Conservation (phyloP, 1,140 invertebrate species). For the Diuraphis noxia region DNA sequence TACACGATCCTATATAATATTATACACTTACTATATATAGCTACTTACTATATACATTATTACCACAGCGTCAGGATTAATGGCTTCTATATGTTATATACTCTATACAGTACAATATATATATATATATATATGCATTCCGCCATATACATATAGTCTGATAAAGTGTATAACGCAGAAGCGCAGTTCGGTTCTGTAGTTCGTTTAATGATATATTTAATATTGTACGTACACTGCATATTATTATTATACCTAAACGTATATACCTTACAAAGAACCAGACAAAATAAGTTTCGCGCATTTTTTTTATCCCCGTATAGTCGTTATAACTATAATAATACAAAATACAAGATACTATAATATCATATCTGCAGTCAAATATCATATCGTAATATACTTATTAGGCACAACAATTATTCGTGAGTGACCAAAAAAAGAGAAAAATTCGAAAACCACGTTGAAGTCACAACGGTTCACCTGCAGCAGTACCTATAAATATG, state of each 20-base stretch:
- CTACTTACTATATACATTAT: no score
- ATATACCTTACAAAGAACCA: no score
- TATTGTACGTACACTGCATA: background rate
- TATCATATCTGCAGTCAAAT: background rate
- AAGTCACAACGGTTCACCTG: background rate
- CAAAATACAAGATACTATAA: background rate
- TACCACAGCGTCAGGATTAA: background rate
- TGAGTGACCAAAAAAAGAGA: background rate
- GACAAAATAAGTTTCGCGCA: background rate
- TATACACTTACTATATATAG: background rate
- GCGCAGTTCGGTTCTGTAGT: background rate
- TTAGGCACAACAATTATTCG: background rate
- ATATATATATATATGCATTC: background rate
- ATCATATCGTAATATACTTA: background rate
- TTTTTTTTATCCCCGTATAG: background rate
- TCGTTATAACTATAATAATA: background rate
- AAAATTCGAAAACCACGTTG: background rate
- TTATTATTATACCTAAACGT: background rate
- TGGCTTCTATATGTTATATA: conserved; percentile 1
- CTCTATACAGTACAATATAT: background rate
- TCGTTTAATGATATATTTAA: background rate
- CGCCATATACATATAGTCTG: background rate
- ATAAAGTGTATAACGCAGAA: background rate
- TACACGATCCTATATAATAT: background rate
- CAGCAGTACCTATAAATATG: background rate